Base-by-base conservation (phyloP, 2,888 invertebrate species). In the Crepidodera aurea region DNA sequence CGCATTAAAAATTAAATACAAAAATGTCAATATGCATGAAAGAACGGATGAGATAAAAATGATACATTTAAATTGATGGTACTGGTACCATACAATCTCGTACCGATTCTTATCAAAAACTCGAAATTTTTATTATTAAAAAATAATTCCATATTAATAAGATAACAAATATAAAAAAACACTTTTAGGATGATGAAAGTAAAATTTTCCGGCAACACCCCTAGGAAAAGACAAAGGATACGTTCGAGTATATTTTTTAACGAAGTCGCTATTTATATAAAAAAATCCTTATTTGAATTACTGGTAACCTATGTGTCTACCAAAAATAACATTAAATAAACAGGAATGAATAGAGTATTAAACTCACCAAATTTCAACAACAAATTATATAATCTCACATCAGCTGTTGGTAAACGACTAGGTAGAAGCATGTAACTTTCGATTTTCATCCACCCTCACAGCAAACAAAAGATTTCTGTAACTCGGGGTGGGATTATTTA, bases 371-470 rank as follows among this genome's bases (percentile, higher is more conserved):
- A 57, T 39, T 39, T 27, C 48, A 48, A 50, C 15, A 48, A 44
- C 46, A 56, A 56, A 56, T 57, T 57, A 57, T 50, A 57, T 57
- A 57, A 57, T 39, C 48, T 48, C 19, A 27, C 12, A 57, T 57
- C 57, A 57, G 57, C 57, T 57, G 57, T 57, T 57, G 29, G 25
- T 13, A 39, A 57, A 48, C 57, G 57, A 57, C 57, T 48, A 37
- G 39, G 46, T 2, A 34, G 46, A 46, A 39, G 48, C 12, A 57
- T 39, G 39, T 39, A 57, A 57, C 57, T 57, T 57, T 57, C 57
- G 57, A 57, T 57, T 57, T 57, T 37, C 56, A 56, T 44, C 57
- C 57, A 57, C 57, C 57, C 57, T 27, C 16, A 39, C 27, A 37
- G 25, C 48, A 57, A 57, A 57, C 57, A 48, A 57, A 57, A 48